Evolutionary conservation across 1,140 invertebrate species (phyloP).

Genomic region (Drosophila gunungcola): DNA sequence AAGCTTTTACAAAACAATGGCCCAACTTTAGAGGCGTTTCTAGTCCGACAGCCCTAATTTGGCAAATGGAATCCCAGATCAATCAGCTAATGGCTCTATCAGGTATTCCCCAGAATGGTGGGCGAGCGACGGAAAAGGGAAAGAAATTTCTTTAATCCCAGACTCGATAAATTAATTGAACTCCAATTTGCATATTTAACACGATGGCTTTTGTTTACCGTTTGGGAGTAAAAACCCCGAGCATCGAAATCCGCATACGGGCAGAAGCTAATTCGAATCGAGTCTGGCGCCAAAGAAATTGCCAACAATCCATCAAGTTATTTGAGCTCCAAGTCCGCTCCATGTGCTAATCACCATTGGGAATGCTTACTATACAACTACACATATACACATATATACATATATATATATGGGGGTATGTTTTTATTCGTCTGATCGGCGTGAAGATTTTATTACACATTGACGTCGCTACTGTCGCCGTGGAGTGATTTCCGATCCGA

Average conservation of each 20-base stretch:
- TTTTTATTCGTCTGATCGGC: slow-evolving; percentile 29
- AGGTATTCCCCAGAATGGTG: slow-evolving; percentile 70
- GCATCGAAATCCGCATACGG: slow-evolving; percentile 57
- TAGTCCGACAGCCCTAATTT: slow-evolving; percentile 20
- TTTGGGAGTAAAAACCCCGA: slow-evolving; percentile 43
- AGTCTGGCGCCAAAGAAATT: slow-evolving; percentile 80
- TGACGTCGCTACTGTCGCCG: slow-evolving; percentile 55
- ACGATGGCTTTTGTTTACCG: slow-evolving; percentile 44
- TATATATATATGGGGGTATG: slow-evolving; percentile 42
- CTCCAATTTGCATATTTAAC: slow-evolving; percentile 76
- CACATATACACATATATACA: slow-evolving; percentile 18
- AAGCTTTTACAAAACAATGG: too few species aligned
- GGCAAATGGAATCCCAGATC: slow-evolving; percentile 30
- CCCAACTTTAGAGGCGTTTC: slow-evolving; percentile 4
- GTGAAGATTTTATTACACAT: slow-evolving; percentile 77
- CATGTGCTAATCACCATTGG: slow-evolving; percentile 53
- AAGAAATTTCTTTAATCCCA: slow-evolving; percentile 70
- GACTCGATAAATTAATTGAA: slow-evolving; percentile 67
- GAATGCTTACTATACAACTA: slow-evolving; percentile 26
- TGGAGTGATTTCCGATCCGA: background rate
- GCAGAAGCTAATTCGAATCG: slow-evolving; percentile 34
- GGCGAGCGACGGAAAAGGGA: slow-evolving; percentile 30
- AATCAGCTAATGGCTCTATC: slow-evolving; percentile 51
- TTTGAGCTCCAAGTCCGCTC: slow-evolving; percentile 31
- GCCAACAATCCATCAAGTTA: slow-evolving; percentile 72